A percentile compares a stretch with the other conserved stretches of the same genome.
Conservation (phyloP, 2,113 vertebrate genomes). For the Proterorhinus semilunaris region DNA sequence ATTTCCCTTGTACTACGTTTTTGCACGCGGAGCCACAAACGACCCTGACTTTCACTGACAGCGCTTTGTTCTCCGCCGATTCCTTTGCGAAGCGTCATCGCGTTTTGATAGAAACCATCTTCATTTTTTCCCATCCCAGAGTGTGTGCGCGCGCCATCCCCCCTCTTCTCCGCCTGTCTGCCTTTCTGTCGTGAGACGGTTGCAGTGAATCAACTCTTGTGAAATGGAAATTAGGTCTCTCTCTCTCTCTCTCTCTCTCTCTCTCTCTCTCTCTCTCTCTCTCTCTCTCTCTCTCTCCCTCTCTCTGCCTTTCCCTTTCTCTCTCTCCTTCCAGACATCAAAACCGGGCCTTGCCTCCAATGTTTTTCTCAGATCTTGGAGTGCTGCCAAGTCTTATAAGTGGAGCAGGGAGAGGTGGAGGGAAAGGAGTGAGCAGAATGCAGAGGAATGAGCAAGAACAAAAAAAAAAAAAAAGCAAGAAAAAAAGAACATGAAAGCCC, state of each 20-base stretch:
- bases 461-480: slow-evolving; percentile 34
- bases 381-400: slow-evolving; percentile 81
- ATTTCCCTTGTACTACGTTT: slow-evolving; percentile 16
- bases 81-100: slow-evolving; percentile 41
- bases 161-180: slow-evolving; percentile 66
- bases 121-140: slow-evolving; percentile 25
- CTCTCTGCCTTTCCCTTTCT: slow-evolving; percentile 63
- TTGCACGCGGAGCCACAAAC: slow-evolving; percentile 14
- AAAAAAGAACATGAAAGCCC: slow-evolving; percentile 59
- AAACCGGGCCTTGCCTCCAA: slow-evolving; percentile 80
- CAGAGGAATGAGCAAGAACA: slow-evolving; percentile 52
- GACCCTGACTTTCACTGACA: slow-evolving; percentile 1
- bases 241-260: slow-evolving; percentile 59
- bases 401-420: slow-evolving; percentile 66
- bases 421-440: slow-evolving; percentile 56
- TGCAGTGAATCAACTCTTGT: slow-evolving; percentile 63
- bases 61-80: slow-evolving; percentile 6
- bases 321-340: slow-evolving; percentile 76
- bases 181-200: slow-evolving; percentile 40
- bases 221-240: slow-evolving; percentile 74
- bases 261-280: slow-evolving; percentile 63
- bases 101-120: slow-evolving; percentile 37
- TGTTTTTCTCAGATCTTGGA: slow-evolving; percentile 80
- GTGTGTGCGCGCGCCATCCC: slow-evolving; percentile 30
- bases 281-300: slow-evolving; percentile 67